These are phyloP conservation scores for Polypedilum vanderplanki DNA, from an alignment of 1,140 invertebrate species.

Conservation along the genomic window DNA sequence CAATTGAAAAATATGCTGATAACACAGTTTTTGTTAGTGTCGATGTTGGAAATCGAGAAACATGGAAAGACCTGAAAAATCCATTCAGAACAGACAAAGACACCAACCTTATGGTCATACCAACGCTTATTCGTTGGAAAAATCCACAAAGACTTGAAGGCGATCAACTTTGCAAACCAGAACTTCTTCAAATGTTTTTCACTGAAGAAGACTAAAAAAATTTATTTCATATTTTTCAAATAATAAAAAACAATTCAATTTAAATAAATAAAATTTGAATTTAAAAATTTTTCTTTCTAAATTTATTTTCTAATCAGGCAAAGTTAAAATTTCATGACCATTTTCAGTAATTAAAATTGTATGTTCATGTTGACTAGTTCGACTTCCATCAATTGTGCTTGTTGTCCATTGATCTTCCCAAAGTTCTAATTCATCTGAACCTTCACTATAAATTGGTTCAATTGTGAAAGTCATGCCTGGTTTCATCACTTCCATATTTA, in stretches of 20 bases:
- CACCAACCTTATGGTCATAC: constrained; percentile 56
- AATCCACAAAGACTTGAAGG: constrained; percentile 59
- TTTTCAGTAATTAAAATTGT: constrained; percentile 75
- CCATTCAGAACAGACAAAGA: constrained; percentile 57
- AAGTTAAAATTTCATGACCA: constrained; percentile 65
- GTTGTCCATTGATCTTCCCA: constrained; percentile 86
- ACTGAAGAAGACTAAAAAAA: constrained; percentile 40
- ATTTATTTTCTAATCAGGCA: background rate
- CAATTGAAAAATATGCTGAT: constrained; percentile 46
- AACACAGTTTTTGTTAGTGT: constrained; percentile 52
- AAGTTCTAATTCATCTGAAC: constrained; percentile 57
- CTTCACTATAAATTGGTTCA: constrained; percentile 80
- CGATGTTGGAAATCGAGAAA: constrained; percentile 54
- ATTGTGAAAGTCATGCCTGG: constrained; percentile 91
- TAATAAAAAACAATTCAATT: background rate
- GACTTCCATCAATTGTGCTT: constrained; percentile 64
- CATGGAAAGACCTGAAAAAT: constrained; percentile 51
- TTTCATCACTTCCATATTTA: constrained; percentile 65
- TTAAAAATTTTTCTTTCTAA: no score
- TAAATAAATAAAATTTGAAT: background rate
- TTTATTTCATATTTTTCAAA: no score
- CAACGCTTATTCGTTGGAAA: constrained; percentile 60
- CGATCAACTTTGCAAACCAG: constrained; percentile 53
- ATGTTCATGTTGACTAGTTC: constrained; percentile 87
- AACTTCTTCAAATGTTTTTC: constrained; percentile 59